Evolutionary conservation across 2,888 invertebrate species (phyloP).

Genomic region (Oxycera nigricornis): DNA sequence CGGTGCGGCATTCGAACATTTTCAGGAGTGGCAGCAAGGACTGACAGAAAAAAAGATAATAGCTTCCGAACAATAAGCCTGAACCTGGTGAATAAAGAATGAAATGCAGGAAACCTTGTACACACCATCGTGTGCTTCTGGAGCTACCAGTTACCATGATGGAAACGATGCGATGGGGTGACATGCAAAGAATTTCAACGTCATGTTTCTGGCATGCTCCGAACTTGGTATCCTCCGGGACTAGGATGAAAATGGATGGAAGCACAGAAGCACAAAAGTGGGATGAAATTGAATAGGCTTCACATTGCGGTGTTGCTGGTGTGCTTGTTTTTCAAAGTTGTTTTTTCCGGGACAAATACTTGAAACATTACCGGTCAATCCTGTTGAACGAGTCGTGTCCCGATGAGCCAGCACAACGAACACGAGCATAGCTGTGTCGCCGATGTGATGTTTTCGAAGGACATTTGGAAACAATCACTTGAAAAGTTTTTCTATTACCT

Average conservation of each 20-base stretch:
- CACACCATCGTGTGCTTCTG: not conserved
- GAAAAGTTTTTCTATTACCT: no score
- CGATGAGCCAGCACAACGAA: no score
- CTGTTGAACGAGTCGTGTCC: no score
- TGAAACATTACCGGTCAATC: not conserved
- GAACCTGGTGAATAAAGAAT: not conserved
- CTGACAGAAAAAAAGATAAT: slow-evolving; percentile 1
- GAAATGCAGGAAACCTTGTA: not conserved
- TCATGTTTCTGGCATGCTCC: no score
- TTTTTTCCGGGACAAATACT: not conserved
- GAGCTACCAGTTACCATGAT: not conserved
- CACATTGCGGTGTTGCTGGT: not conserved
- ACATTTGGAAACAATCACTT: no score
- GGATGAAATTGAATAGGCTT: not conserved
- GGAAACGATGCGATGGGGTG: not conserved
- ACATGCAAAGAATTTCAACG: not conserved
- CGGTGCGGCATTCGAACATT: not conserved
- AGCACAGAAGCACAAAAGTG: not conserved
- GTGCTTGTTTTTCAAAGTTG: not conserved
- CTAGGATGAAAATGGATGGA: not conserved
- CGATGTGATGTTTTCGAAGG: no score
- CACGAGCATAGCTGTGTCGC: no score
- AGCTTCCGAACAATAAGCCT: not conserved
- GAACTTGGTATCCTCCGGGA: not conserved
- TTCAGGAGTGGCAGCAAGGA: not conserved